phyloP scores from a whole-genome alignment of 2,888 invertebrate species.

The Tridacna crocea region DNA sequence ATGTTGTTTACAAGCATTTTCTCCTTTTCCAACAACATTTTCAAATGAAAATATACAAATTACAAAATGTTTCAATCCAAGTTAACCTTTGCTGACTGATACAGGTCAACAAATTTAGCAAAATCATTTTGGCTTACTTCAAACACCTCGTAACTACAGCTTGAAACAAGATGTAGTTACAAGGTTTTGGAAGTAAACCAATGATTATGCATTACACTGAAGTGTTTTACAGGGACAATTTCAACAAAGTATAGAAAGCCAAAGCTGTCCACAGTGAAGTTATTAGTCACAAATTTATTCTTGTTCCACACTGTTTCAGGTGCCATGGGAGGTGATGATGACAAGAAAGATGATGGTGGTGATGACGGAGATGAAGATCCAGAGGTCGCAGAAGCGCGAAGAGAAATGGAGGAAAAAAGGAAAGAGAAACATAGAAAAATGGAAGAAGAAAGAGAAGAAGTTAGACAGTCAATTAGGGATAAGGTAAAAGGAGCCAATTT shows the following conservation, averaged over 20 bases:
- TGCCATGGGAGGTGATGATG: slow-evolving; percentile 81
- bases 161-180: too few relatives aligned
- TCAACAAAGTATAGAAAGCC: too few relatives aligned
- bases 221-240: too few relatives aligned
- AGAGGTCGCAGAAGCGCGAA: slow-evolving; percentile 98
- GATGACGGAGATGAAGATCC: slow-evolving; percentile 90
- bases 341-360: slow-evolving; percentile 86
- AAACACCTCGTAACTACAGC: too few relatives aligned
- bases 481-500: slow-evolving; percentile 89
- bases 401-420: slow-evolving; percentile 98
- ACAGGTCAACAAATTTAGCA: not conserved
- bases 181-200: too few relatives aligned
- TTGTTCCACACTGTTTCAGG: slow-evolving; percentile 60
- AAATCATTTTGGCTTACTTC: too few relatives aligned
- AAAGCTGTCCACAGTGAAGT: too few relatives aligned
- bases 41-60: too few relatives aligned
- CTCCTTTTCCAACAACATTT: slow-evolving; percentile 1
- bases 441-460: slow-evolving; percentile 99
- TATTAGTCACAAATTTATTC: too few relatives aligned
- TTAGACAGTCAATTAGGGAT: slow-evolving; percentile 99
- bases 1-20: not conserved
- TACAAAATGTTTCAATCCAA: too few relatives aligned
- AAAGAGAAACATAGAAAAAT: slow-evolving; percentile 99
- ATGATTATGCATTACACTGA: too few relatives aligned
- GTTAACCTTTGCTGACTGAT: not conserved